phyloP scores from a whole-genome alignment of 2,113 vertebrate genomes.

The Phycodurus eques region DNA sequence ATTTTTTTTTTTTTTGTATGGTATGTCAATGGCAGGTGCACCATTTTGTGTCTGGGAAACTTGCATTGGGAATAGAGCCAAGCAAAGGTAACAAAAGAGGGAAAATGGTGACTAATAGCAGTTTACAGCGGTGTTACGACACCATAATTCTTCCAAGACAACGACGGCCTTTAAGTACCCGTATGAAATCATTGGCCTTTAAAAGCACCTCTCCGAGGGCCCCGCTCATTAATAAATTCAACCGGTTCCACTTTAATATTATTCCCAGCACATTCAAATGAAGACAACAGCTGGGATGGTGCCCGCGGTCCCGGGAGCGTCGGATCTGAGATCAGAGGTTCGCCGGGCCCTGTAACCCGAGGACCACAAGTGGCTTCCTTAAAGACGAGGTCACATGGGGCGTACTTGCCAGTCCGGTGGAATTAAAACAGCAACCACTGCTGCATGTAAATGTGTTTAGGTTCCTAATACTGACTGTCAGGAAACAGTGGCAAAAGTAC shows the following conservation, averaged over 20 bases:
- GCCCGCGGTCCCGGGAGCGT: conserved; percentile 59
- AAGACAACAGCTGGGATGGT: conserved; percentile 74
- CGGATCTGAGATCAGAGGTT: conserved; percentile 67
- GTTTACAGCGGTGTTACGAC: conserved; percentile 59
- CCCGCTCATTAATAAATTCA: conserved; percentile 74
- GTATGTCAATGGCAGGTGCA: not conserved
- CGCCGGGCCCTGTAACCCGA: conserved; percentile 51
- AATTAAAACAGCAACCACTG: conserved; percentile 20
- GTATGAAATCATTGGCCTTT: conserved; percentile 79
- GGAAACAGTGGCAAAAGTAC: conserved; percentile 59
- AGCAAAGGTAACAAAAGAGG: conserved; percentile 49
- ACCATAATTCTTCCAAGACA: conserved; percentile 66
- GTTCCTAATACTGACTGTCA: conserved; percentile 63
- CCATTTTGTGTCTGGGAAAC: not conserved
- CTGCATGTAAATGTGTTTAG: conserved; percentile 36
- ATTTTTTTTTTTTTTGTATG: not conserved
- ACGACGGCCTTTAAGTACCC: conserved; percentile 73
- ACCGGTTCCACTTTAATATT: conserved; percentile 75
- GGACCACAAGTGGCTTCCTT: conserved; percentile 49
- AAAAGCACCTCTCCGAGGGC: conserved; percentile 75
- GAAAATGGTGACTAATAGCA: conserved; percentile 62
- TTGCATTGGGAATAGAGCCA: not conserved
- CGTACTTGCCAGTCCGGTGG: conserved; percentile 48
- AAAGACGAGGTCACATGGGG: conserved; percentile 63
- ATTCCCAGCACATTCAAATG: conserved; percentile 77